These are phyloP conservation scores for Copidosoma aretas DNA, from an alignment of 2,888 invertebrate genomes.

Conservation along the genomic window DNA sequence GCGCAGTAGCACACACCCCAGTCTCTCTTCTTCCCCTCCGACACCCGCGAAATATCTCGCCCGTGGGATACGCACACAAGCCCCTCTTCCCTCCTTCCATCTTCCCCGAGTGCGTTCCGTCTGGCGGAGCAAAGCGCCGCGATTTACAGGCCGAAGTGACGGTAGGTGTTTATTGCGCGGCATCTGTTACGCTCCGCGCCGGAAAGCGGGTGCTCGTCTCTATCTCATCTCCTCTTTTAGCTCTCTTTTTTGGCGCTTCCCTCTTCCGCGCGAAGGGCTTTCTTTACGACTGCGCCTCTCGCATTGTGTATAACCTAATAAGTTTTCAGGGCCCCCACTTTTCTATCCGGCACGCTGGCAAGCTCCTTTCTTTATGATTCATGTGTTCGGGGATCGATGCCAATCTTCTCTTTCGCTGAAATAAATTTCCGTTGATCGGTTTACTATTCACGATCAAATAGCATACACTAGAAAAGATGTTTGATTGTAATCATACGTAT, in stretches of 20 bases:
- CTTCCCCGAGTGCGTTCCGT: slow-evolving; percentile 57
- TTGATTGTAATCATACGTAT: too few relatives aligned
- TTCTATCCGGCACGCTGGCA: too few relatives aligned
- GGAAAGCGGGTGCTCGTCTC: slow-evolving; percentile 32
- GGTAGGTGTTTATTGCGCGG: slow-evolving; percentile 63
- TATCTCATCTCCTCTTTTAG: slow-evolving; percentile 38
- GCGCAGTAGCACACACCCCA: too few relatives aligned
- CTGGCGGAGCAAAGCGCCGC: slow-evolving; percentile 54
- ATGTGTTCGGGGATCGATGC: too few relatives aligned
- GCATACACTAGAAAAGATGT: too few relatives aligned
- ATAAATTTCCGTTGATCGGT: too few relatives aligned
- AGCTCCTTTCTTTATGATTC: too few relatives aligned
- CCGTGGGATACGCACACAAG: slow-evolving; percentile 18
- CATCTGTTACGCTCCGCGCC: slow-evolving; percentile 52
- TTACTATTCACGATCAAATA: too few relatives aligned
- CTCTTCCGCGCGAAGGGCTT: background rate
- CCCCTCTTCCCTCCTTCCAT: background rate
- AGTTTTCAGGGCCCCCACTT: too few relatives aligned
- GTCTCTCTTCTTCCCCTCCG: background rate
- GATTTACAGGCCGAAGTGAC: slow-evolving; percentile 63
- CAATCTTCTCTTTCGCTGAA: too few relatives aligned
- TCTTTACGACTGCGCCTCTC: background rate
- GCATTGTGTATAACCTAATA: too few relatives aligned
- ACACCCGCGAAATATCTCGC: slow-evolving; percentile 28
- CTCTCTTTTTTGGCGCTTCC: slow-evolving; percentile 27